Evolutionary conservation across 2,888 invertebrate species (phyloP).

Genomic region (Hirudinaria manillensis): DNA sequence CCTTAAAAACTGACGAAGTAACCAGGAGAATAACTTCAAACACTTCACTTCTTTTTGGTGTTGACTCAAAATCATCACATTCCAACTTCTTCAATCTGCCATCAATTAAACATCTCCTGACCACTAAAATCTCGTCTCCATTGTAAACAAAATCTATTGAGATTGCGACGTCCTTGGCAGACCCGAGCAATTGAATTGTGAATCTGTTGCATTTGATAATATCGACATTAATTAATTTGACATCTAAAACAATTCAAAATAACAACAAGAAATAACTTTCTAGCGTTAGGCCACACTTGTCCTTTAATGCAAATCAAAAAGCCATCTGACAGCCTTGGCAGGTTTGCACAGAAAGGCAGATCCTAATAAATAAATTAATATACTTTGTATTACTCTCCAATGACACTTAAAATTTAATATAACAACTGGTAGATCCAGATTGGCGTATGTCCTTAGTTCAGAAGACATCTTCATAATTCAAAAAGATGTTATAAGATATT

Average conservation of each 20-base stretch:
- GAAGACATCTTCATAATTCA: too few relatives aligned
- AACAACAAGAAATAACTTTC: not conserved
- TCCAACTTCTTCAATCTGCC: not conserved
- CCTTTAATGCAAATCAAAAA: not conserved
- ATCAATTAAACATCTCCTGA: not conserved
- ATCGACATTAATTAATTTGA: not conserved
- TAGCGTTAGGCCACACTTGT: constrained; percentile 3
- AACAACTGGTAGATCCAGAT: too few relatives aligned
- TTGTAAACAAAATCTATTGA: not conserved
- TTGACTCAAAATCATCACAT: not conserved
- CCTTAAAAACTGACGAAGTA: not conserved
- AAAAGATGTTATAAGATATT: too few relatives aligned
- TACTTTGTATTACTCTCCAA: too few relatives aligned
- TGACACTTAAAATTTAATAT: too few relatives aligned
- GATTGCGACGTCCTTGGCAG: not conserved
- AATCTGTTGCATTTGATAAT: not conserved
- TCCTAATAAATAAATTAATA: not conserved
- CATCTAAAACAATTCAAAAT: not conserved
- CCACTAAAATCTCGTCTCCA: not conserved
- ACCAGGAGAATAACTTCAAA: constrained; percentile 9
- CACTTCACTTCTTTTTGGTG: not conserved
- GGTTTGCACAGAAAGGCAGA: not conserved
- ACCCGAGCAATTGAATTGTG: not conserved
- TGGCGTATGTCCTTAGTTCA: too few relatives aligned
- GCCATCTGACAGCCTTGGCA: not conserved